Evolutionary conservation across 2,113 vertebrate genomes (phyloP).

Genomic region (Rutilus rutilus): DNA sequence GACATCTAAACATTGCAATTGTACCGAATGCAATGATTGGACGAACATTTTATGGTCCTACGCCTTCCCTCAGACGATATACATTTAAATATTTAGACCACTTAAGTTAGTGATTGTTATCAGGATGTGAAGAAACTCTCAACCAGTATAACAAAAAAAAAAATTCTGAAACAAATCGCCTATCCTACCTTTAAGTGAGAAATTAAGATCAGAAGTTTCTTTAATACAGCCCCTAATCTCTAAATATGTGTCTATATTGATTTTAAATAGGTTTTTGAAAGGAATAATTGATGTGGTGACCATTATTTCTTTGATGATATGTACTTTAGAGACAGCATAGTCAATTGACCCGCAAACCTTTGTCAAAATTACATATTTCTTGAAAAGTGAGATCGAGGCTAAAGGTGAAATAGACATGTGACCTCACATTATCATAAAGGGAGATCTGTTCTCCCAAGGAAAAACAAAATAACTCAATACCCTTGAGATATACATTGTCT

Average conservation of each 20-base stretch:
- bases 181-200: too few species aligned
- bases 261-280: not conserved
- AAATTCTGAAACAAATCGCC: too few species aligned
- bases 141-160: too few species aligned
- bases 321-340: not conserved
- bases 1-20: too few species aligned
- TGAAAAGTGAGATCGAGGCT: constrained; percentile 45
- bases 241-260: not conserved
- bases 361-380: constrained; percentile 4
- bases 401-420: constrained; percentile 55
- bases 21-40: too few species aligned
- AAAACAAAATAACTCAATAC: constrained; percentile 33
- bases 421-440: constrained; percentile 31
- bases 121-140: too few species aligned
- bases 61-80: too few species aligned
- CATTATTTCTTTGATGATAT: constrained; percentile 23
- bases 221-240: not conserved
- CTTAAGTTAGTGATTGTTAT: too few species aligned
- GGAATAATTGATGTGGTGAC: not conserved
- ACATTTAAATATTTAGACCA: too few species aligned
- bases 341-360: constrained; percentile 17
- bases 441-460: constrained; percentile 47
- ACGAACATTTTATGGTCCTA: too few species aligned
- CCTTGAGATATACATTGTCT: constrained; percentile 56
- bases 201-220: too few species aligned